Conservation (phyloP, 2,113 vertebrate genomes). For the Boulengeromyrus knoepffleri region DNA sequence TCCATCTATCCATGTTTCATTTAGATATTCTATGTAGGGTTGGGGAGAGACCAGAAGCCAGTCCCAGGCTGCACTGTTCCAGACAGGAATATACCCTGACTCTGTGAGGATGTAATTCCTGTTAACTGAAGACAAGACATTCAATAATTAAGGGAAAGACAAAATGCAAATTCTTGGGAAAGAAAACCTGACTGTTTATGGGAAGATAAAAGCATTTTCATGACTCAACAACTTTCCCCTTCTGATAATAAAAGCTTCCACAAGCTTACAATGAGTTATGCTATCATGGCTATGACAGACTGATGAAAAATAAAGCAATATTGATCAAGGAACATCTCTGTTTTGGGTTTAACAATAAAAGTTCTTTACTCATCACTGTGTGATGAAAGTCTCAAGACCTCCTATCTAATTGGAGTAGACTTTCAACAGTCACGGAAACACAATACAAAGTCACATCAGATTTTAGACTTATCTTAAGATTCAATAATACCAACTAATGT, state of each 20-base stretch:
- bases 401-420: not conserved
- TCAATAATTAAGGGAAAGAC: not conserved
- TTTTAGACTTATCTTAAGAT: not conserved
- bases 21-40: not conserved
- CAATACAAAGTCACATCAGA: not conserved
- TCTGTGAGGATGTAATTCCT: not conserved
- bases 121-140: not conserved
- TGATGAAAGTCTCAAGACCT: not conserved
- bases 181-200: not conserved
- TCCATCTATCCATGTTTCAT: not conserved
- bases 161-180: not conserved
- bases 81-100: not conserved
- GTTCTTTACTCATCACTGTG: not conserved
- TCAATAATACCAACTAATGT: not conserved
- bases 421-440: not conserved
- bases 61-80: not conserved
- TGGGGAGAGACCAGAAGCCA: not conserved
- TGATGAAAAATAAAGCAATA: not conserved
- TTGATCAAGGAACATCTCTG: not conserved
- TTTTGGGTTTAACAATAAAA: not conserved
- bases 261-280: not conserved
- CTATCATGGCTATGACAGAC: not conserved
- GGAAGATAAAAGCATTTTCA: not conserved
- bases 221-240: not conserved
- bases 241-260: not conserved